Conservation (phyloP, 2,113 vertebrate species). For the Ifrita kowaldi region DNA sequence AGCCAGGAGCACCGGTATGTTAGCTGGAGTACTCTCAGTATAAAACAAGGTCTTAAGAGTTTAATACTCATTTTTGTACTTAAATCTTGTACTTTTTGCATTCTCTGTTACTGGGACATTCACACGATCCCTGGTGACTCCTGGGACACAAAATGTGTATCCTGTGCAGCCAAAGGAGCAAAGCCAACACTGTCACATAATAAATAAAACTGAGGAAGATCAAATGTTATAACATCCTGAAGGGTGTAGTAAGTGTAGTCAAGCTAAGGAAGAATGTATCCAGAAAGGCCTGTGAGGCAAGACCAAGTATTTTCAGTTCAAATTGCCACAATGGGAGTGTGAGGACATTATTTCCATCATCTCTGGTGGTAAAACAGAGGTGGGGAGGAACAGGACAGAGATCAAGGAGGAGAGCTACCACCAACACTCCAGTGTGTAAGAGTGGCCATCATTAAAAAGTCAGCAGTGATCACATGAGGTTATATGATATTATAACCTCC, state of each 20-base stretch:
- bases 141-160: slow-evolving; percentile 26
- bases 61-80: background rate
- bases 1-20: background rate
- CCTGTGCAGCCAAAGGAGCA: slow-evolving; percentile 8
- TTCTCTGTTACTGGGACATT: slow-evolving; percentile 5
- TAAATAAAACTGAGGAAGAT: slow-evolving; percentile 46
- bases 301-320: background rate
- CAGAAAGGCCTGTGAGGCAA: background rate
- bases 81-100: background rate
- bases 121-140: slow-evolving; percentile 37
- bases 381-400: background rate
- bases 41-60: background rate
- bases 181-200: slow-evolving; percentile 34
- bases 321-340: background rate
- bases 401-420: background rate
- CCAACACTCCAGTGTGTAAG: background rate
- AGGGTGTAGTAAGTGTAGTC: background rate
- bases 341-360: background rate
- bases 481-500: background rate
- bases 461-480: background rate
- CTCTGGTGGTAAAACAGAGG: background rate
- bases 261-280: background rate
- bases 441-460: background rate
- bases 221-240: slow-evolving; percentile 26
- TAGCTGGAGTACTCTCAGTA: background rate